Conservation (phyloP, 2,113 vertebrate species). For the Enhydra lutris region DNA sequence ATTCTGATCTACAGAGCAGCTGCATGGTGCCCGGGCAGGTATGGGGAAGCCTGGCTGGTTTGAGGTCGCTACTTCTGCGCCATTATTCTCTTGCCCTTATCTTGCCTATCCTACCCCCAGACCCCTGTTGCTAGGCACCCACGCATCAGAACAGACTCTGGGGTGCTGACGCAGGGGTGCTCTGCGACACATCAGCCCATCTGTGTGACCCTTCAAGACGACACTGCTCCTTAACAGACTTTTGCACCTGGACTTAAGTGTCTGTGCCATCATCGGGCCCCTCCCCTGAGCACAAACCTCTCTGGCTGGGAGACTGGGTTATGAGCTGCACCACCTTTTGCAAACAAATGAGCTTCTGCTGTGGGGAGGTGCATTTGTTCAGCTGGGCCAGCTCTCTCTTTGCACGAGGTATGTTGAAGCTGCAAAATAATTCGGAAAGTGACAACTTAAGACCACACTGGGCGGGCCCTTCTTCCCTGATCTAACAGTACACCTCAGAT, state of each 20-base stretch:
- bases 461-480: neutral
- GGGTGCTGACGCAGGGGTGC: rapidly evolving
- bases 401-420: constrained; percentile 94
- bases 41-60: neutral
- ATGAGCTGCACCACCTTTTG: constrained; percentile 89
- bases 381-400: constrained; percentile 93
- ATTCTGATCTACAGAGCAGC: neutral
- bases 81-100: neutral
- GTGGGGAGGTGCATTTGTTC: constrained; percentile 93
- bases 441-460: neutral
- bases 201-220: neutral
- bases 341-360: constrained; percentile 95
- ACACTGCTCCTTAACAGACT: neutral
- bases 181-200: neutral
- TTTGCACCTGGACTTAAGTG: too few species aligned
- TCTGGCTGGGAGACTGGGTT: constrained; percentile 89
- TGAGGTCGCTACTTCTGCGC: neutral
- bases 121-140: neutral
- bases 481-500: neutral
- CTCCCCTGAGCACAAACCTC: constrained; percentile 83
- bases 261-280: rapidly evolving
- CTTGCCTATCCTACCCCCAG: neutral
- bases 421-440: constrained; percentile 73
- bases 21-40: neutral
- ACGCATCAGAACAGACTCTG: rapidly evolving